Evolutionary conservation across 2,888 invertebrate species (phyloP), one percentile per base, ranked within the genome.

Genomic region (Cataglyphis albicans): DNA sequence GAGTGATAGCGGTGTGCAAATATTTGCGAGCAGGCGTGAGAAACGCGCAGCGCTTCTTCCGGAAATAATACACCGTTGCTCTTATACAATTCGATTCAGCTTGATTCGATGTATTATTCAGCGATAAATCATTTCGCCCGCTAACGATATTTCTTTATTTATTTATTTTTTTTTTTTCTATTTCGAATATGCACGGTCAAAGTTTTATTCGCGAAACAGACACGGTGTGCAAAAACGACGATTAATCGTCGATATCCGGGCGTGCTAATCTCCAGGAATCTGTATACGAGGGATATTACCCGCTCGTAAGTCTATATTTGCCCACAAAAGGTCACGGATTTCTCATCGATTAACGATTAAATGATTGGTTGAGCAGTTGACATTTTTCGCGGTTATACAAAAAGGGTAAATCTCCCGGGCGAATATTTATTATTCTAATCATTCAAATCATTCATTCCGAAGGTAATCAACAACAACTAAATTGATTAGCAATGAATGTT

Each of bases 291-390:
- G 12, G 59, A n/a, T 59, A 63, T 74, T 74, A 35, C 35, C 35
- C 15, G 82, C 67, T 82, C 61, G 65, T 55, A 67, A 70, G 83
- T 61, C 84, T 85, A 76, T 80, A 85, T 84, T 81, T 82, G 84
- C 80, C 84, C 73, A 52, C n/a, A 65, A 89, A 89, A 89, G 89
- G 89, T 89, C 86, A 89, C 55, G 75, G 88, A 89, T 89, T 89
- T 89, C 89, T 89, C 89, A 89, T 89, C 88, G 89, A 89, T 87
- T 81, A 78, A 70, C 81, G 65, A 81, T 85, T 83, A 88, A 86
- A 82, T 84, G 85, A 85, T 87, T 75, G 80, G 83, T 80, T n/a
- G 81, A 63, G 52, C 57, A 52, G 85, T 86, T 84, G 87, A 89
- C 85, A 89, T 89, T 87, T 87, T 86, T 87, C 80, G 84, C 15